Evolutionary conservation across 2,888 invertebrate genomes (phyloP), one percentile per base, ranked within the genome.

Genomic region (Beris morrisii): DNA sequence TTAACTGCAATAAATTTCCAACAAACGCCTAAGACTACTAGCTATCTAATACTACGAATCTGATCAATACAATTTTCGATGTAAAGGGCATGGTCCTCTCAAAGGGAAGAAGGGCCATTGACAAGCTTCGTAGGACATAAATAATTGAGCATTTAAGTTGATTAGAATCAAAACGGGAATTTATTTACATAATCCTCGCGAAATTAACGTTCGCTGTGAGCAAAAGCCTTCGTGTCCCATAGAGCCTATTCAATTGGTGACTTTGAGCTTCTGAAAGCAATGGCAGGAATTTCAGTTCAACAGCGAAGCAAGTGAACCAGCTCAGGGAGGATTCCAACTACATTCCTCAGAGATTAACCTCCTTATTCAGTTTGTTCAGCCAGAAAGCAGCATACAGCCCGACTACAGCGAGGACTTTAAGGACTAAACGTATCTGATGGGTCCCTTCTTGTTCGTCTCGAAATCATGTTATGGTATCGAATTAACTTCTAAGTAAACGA

Each of bases 131-230:
- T 69, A 61, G 38, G 53, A 69, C 66, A 69, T 71, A 70, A 69
- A 70, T 69, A 70, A 71, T 69, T 67, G 69, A 71, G 69, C 67
- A 67, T 71, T 71, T 70, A 69, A 70, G 67, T 71, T 71, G 65
- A 71, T 71, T 71, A 70, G 67, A 71, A 71, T 70, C 69, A 69
- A 70, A 70, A 59, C 66, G 67, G 65, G 69, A 71, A 69, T 69
- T 68, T 67, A 71, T 70, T 70, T 70, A 53, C 67, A 71, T 70
- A 70, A 70, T 70, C 69, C 69, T 67, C 55, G 32, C 56, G 66
- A 69, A 70, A 65, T 66, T 67, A 67, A 69, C 63, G 67, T 65
- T 70, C 65, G 66, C 64, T 48, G 63, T 64, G 46, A 46, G 67
- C 45, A 57, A 48, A 56, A 56, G 59, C 57, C 56, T 13, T 32